These are phyloP conservation scores for Cephus rjabovi DNA, from an alignment of 2,888 invertebrate genomes.

Conservation along the genomic window DNA sequence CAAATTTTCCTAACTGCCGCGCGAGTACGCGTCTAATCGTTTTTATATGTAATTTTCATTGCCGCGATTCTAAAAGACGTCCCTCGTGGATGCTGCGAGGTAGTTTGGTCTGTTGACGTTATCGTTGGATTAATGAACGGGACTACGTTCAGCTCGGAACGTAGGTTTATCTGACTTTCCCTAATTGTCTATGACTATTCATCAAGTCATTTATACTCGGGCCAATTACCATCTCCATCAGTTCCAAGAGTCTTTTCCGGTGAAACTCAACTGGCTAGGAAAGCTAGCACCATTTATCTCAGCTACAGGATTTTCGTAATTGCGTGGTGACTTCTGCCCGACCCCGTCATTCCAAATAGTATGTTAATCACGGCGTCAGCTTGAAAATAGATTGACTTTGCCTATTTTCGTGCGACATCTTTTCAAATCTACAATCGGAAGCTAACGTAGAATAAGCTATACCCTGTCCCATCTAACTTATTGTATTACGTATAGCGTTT, in stretches of 20 bases:
- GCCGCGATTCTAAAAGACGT: neutral
- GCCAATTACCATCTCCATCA: conserved; percentile 50
- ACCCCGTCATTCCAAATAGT: neutral
- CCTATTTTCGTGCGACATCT: neutral
- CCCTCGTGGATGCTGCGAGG: neutral
- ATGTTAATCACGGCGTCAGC: neutral
- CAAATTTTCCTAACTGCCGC: neutral
- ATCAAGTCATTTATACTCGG: conserved; percentile 53
- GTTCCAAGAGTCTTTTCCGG: neutral
- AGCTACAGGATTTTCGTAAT: conserved; percentile 1
- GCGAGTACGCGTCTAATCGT: neutral
- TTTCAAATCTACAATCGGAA: neutral
- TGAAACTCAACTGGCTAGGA: conserved; percentile 6
- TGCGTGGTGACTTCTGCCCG: conserved; percentile 4
- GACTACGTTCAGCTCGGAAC: neutral
- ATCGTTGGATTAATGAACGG: conserved; percentile 7
- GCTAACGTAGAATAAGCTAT: neutral
- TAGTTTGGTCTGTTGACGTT: conserved; percentile 5
- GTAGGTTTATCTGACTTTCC: conserved; percentile 37
- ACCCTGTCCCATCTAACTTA: neutral
- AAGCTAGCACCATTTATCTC: conserved; percentile 37
- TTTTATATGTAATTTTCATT: neutral
- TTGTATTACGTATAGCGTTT: neutral
- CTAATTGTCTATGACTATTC: conserved; percentile 55
- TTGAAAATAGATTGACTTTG: conserved; percentile 2